Conservation (phyloP, 2,888 invertebrate species). For the Cataglyphis cursor region DNA sequence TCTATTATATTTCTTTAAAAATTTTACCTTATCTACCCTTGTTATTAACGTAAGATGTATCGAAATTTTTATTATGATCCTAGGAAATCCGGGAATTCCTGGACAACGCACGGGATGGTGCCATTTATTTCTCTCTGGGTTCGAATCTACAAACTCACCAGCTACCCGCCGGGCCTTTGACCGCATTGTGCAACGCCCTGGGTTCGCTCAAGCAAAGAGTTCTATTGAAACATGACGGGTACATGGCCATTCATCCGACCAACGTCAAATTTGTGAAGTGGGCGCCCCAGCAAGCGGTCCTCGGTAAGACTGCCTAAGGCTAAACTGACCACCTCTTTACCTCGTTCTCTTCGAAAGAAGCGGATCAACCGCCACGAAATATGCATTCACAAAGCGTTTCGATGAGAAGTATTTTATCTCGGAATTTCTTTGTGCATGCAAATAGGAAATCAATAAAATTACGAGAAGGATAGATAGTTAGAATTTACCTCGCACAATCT, state of each 20-base stretch:
- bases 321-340: constrained; percentile 66
- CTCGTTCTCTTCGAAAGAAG: constrained; percentile 61
- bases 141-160: constrained; percentile 85
- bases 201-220: constrained; percentile 84
- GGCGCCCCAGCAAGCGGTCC: constrained; percentile 85
- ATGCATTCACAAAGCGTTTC: constrained; percentile 47
- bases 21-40: neutral
- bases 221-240: constrained; percentile 84
- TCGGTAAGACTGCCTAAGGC: constrained; percentile 80
- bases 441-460: constrained; percentile 19
- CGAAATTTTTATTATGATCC: constrained; percentile 48
- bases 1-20: neutral
- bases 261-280: constrained; percentile 86
- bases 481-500: constrained; percentile 23
- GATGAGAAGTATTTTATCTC: constrained; percentile 35
- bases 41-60: constrained; percentile 15
- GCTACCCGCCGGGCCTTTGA: constrained; percentile 80
- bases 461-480: neutral
- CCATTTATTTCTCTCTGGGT: constrained; percentile 86
- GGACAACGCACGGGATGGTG: constrained; percentile 82
- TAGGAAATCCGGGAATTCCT: constrained; percentile 85
- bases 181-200: constrained; percentile 82
- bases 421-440: constrained; percentile 48
- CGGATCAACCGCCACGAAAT: constrained; percentile 66
- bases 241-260: constrained; percentile 79